A percentile compares a stretch with the other conserved stretches of the same genome.
phyloP scores from a whole-genome alignment of 2,113 vertebrate species.

The Agapornis roseicollis region DNA sequence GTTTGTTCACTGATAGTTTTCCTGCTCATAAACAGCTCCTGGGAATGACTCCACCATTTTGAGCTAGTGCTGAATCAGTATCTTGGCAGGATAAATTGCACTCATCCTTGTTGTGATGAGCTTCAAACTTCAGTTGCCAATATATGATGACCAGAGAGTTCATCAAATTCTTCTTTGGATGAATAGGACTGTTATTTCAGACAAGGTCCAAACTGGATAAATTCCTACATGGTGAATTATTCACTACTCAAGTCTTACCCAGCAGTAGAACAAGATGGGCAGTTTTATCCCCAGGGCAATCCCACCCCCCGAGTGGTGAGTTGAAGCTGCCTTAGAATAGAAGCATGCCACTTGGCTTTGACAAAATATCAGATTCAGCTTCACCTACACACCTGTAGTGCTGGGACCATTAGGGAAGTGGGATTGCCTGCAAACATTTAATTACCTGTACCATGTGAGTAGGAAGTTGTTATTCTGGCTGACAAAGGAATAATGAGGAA shows the following conservation, averaged over 20 bases:
- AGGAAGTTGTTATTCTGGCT: not conserved
- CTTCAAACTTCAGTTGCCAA: not conserved
- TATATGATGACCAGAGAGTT: not conserved
- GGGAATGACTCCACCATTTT: not conserved
- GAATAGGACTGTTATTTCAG: not conserved
- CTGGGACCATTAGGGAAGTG: rapidly evolving
- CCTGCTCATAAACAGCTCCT: not conserved
- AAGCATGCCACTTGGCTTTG: not conserved
- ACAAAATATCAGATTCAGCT: not conserved
- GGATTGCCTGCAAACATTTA: not conserved
- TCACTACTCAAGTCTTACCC: not conserved
- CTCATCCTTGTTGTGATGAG: not conserved
- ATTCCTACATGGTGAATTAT: not conserved
- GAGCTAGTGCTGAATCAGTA: not conserved
- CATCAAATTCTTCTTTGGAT: not conserved
- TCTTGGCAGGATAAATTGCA: not conserved
- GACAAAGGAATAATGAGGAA: not conserved
- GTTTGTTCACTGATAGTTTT: not conserved
- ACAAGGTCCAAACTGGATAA: not conserved
- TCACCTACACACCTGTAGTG: not conserved
- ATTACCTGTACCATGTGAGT: not conserved
- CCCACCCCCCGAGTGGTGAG: not conserved
- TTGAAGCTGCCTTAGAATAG: not conserved
- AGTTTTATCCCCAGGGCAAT: not conserved
- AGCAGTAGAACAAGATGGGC: not conserved